Evolutionary conservation across 2,797 vertebrate genomes (phyloP).

Genomic region (Rhinoraja longicauda): DNA sequence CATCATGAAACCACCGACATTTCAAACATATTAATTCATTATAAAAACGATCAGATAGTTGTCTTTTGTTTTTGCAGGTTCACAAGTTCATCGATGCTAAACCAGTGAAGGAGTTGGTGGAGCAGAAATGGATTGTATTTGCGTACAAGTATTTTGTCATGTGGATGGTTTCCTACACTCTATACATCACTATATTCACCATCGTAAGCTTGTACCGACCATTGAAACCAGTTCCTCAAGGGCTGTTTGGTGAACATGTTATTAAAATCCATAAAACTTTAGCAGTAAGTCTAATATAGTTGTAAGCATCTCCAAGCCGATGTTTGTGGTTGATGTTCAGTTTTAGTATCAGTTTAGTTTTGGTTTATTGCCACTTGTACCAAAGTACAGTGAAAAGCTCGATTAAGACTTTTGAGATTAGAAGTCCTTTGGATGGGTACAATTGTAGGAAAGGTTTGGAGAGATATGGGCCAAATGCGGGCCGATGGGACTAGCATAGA

Average conservation of each 20-base stretch:
- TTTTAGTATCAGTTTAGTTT: too few relatives aligned
- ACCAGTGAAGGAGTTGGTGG: slow-evolving; percentile 36
- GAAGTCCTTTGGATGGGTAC: too few relatives aligned
- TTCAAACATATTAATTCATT: background rate
- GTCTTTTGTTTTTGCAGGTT: background rate
- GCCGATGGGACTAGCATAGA: too few relatives aligned
- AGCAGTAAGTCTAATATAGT: slow-evolving; percentile 4
- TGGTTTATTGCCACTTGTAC: too few relatives aligned
- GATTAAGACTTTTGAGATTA: too few relatives aligned
- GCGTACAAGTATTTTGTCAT: slow-evolving; percentile 39
- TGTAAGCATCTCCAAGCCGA: background rate
- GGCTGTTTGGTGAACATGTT: slow-evolving; percentile 25
- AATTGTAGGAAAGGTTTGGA: too few relatives aligned
- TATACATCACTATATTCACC: rapidly evolving
- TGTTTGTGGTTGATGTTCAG: background rate
- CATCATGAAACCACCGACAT: background rate
- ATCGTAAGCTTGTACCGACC: background rate
- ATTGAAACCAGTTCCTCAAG: background rate
- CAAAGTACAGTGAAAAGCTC: too few relatives aligned
- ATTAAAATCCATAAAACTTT: slow-evolving; percentile 40
- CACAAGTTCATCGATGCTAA: slow-evolving; percentile 7
- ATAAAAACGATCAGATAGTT: background rate
- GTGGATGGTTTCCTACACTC: background rate
- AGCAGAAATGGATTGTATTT: slow-evolving; percentile 39
- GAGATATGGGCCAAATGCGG: too few relatives aligned